Evolutionary conservation across 2,797 vertebrate species (phyloP).

Genomic region (Sebastes cheni): DNA sequence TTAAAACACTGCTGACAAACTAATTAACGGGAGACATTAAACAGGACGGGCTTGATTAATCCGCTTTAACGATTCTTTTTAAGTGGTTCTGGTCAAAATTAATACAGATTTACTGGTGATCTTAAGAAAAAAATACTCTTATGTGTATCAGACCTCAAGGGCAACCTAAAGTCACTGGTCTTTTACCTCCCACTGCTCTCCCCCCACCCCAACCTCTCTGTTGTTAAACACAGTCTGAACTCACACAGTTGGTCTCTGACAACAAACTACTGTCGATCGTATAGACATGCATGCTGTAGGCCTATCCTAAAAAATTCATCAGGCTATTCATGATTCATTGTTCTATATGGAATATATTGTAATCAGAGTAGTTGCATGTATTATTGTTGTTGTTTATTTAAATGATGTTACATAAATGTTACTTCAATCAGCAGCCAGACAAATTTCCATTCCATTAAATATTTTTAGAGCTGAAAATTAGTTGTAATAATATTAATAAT

Average conservation of each 20-base stretch:
- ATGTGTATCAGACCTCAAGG: slow-evolving; percentile 78
- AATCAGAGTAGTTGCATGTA: not conserved
- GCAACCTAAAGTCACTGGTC: slow-evolving; percentile 73
- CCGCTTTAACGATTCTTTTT: slow-evolving; percentile 99
- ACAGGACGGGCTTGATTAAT: slow-evolving; percentile 99
- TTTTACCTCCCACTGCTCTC: slow-evolving; percentile 58
- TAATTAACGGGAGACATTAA: slow-evolving; percentile 99
- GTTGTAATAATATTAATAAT: not conserved
- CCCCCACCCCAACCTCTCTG: not conserved
- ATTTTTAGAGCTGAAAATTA: not conserved
- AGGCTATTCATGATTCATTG: not conserved
- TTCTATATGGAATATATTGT: not conserved
- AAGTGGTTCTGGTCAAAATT: slow-evolving; percentile 99
- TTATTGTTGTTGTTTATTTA: not conserved
- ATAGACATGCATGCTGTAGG: not conserved
- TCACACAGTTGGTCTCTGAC: slow-evolving; percentile 32
- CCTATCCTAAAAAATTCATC: not conserved
- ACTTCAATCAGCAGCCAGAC: not conserved
- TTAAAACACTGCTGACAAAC: slow-evolving; percentile 99
- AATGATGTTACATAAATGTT: not conserved
- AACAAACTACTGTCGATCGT: slow-evolving; percentile 9
- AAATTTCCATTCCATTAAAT: not conserved
- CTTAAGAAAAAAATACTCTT: slow-evolving; percentile 83
- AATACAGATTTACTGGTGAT: slow-evolving; percentile 99
- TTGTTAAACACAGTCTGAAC: slow-evolving; percentile 49